phyloP scores from a whole-genome alignment of 2,888 invertebrate species.

The Phortica okadai region DNA sequence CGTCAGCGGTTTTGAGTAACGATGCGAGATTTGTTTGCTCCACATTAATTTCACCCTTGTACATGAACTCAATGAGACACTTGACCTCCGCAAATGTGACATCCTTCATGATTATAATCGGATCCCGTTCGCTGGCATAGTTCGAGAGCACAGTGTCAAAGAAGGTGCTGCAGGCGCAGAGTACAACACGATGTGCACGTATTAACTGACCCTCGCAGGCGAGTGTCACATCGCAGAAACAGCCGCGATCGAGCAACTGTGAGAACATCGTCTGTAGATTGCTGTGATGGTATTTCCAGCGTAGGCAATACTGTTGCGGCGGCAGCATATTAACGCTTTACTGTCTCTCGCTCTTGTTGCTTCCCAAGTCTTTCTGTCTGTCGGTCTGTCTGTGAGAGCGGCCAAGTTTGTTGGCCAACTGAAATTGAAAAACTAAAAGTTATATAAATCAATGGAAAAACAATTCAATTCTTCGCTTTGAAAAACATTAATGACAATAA shows the following conservation, averaged over 20 bases:
- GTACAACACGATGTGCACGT: constrained; percentile 86
- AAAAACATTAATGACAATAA: too few species aligned
- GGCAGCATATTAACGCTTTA: constrained; percentile 78
- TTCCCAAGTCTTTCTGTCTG: too few species aligned
- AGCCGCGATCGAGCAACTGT: constrained; percentile 89
- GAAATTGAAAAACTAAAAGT: too few species aligned
- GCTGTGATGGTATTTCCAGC: constrained; percentile 95
- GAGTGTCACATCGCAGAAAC: constrained; percentile 92
- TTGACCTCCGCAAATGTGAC: constrained; percentile 93
- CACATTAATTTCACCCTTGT: constrained; percentile 96
- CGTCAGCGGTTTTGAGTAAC: constrained; percentile 93
- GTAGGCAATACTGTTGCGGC: constrained; percentile 92
- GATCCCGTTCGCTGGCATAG: constrained; percentile 85
- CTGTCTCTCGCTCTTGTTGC: too few species aligned
- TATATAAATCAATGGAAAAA: too few species aligned
- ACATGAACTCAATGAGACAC: constrained; percentile 95
- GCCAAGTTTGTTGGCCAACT: too few species aligned
- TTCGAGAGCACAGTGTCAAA: constrained; percentile 91
- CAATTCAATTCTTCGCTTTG: too few species aligned
- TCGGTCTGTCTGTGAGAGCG: too few species aligned
- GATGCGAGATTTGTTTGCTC: constrained; percentile 94
- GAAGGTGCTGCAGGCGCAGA: constrained; percentile 94
- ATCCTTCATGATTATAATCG: constrained; percentile 91
- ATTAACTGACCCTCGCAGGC: constrained; percentile 90
- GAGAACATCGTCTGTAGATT: constrained; percentile 94